phyloP scores from a whole-genome alignment of 2,888 invertebrate genomes.

The Iphiclides podalirius region DNA sequence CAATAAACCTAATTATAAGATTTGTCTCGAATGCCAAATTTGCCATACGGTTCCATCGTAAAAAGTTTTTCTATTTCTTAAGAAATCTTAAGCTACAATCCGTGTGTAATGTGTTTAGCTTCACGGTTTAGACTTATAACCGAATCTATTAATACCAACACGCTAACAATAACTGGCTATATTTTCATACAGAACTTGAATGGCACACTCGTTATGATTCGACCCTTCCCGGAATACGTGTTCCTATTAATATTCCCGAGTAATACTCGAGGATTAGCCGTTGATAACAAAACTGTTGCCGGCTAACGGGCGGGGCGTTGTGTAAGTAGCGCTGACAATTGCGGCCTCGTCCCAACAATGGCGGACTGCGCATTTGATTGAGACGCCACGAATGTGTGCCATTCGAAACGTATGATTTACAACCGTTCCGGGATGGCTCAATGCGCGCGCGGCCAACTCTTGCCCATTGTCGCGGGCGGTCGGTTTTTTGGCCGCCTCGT shows the following conservation, averaged over 20 bases:
- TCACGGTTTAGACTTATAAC: no score
- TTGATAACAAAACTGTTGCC: slow-evolving; percentile 41
- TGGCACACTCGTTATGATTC: not conserved
- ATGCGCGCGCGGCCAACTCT: slow-evolving; percentile 57
- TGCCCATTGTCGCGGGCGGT: slow-evolving; percentile 63
- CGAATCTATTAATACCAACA: no score
- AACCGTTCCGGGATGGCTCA: slow-evolving; percentile 54
- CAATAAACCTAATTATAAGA: no score
- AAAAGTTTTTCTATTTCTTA: no score
- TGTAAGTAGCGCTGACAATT: slow-evolving; percentile 37
- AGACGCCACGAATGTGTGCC: slow-evolving; percentile 37
- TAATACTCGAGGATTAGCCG: slow-evolving; percentile 41
- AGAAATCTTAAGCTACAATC: no score
- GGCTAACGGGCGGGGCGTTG: slow-evolving; percentile 49
- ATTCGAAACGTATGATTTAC: slow-evolving; percentile 64
- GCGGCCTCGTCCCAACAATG: not conserved
- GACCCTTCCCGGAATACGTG: slow-evolving; percentile 11
- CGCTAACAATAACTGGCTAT: no score
- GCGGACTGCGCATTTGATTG: slow-evolving; percentile 34
- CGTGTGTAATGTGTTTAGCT: no score
- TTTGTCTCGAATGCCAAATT: no score
- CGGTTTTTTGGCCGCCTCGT: slow-evolving; percentile 34
- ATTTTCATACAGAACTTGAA: not conserved
- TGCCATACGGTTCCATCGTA: no score
- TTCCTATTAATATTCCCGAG: slow-evolving; percentile 12